These are phyloP conservation scores for Deroplatys truncata DNA, from an alignment of 2,888 invertebrate genomes.

Conservation along the genomic window DNA sequence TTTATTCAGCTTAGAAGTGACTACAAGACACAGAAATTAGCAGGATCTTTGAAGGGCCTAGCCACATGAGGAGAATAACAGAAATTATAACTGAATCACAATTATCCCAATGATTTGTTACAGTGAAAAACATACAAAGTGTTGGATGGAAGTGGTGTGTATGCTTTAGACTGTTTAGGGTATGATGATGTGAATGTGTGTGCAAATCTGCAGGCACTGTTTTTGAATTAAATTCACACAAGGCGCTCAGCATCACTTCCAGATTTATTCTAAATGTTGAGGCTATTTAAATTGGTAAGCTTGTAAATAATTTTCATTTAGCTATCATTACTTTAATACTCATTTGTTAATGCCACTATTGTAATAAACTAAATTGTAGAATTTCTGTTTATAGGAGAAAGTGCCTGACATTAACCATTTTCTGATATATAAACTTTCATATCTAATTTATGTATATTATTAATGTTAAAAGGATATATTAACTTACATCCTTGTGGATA, in stretches of 20 bases:
- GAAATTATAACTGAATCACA: background rate
- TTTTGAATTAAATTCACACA: background rate
- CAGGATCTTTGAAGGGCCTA: constrained; percentile 50
- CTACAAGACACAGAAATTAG: constrained; percentile 83
- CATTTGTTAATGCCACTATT: background rate
- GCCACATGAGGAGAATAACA: constrained; percentile 36
- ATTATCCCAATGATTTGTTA: background rate
- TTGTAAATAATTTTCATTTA: background rate
- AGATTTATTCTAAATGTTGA: background rate
- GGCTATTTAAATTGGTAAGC: background rate
- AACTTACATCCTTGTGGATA: no score
- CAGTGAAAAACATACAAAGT: background rate
- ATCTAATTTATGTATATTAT: background rate
- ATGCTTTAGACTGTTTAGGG: background rate
- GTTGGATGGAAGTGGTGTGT: background rate
- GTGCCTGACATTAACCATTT: background rate
- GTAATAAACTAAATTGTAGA: background rate
- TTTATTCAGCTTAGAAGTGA: constrained; percentile 94
- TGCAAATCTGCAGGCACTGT: background rate
- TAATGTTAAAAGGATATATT: no score
- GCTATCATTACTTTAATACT: background rate
- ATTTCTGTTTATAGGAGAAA: background rate
- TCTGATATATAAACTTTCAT: background rate
- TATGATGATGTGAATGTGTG: background rate
- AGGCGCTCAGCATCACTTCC: background rate